These are phyloP conservation scores for Sebastes kiyomatsui DNA, from an alignment of 2,797 vertebrate genomes.

Conservation along the genomic window DNA sequence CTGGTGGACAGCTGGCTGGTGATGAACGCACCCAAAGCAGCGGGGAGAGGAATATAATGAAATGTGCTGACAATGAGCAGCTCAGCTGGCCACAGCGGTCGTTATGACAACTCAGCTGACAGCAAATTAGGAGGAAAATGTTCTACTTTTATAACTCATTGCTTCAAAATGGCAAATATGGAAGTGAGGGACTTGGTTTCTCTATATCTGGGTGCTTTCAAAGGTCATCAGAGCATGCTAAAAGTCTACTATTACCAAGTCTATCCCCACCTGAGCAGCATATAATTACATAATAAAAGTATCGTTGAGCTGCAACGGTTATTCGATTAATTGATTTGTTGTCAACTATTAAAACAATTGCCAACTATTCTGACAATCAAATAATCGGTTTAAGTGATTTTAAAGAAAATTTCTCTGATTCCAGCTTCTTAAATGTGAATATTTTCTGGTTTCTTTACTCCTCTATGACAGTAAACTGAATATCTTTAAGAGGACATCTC, in stretches of 20 bases:
- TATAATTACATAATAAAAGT: background rate
- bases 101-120: conserved; percentile 45
- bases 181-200: background rate
- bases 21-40: conserved; percentile 18
- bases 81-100: conserved; percentile 5
- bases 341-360: background rate
- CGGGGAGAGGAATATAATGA: conserved; percentile 30
- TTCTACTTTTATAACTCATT: background rate
- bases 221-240: background rate
- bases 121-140: conserved; percentile 1
- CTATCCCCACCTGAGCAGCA: background rate
- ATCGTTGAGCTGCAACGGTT: too few species aligned
- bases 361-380: background rate
- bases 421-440: too few species aligned
- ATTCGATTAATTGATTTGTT: background rate
- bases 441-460: too few species aligned
- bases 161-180: background rate
- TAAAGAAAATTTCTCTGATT: too few species aligned
- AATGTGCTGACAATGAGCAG: conserved; percentile 50
- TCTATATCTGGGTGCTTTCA: background rate
- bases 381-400: background rate
- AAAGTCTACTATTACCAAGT: background rate
- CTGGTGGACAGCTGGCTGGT: conserved; percentile 40
- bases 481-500: too few species aligned
- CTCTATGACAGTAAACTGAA: too few species aligned